Evolutionary conservation across 2,888 invertebrate species (phyloP).

Genomic region (Eubasilissa splendida): DNA sequence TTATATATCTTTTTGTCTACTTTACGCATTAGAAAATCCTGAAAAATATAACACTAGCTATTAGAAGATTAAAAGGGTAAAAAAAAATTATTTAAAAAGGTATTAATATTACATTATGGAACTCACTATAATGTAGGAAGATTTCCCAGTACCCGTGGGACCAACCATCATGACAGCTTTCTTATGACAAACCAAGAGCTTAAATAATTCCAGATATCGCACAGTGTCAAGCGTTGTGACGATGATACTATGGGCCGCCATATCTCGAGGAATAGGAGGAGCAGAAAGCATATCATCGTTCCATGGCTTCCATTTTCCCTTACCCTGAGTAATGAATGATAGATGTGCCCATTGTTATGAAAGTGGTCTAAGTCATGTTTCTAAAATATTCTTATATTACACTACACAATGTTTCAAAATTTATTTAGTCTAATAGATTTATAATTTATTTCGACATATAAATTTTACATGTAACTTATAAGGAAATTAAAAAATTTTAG

Average conservation of each 20-base stretch:
- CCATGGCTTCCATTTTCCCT: constrained; percentile 96
- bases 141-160: constrained; percentile 96
- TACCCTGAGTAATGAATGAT: constrained; percentile 71
- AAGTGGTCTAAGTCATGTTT: no score
- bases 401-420: no score
- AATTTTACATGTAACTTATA: no score
- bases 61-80: no score
- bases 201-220: constrained; percentile 85
- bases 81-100: no score
- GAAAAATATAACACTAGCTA: constrained; percentile 57
- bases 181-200: constrained; percentile 83
- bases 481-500: no score
- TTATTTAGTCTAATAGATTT: no score
- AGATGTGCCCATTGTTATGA: neutral
- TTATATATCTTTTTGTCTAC: constrained; percentile 86
- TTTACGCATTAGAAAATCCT: constrained; percentile 87
- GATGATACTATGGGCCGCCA: constrained; percentile 94
- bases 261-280: constrained; percentile 88
- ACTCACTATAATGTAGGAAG: constrained; percentile 85
- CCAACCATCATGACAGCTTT: constrained; percentile 92
- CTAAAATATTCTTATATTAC: no score
- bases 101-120: neutral
- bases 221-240: constrained; percentile 94
- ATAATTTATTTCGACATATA: no score
- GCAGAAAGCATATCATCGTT: constrained; percentile 84